Evolutionary conservation across 2,888 invertebrate genomes (phyloP).

Genomic region (Coleophora deauratella): DNA sequence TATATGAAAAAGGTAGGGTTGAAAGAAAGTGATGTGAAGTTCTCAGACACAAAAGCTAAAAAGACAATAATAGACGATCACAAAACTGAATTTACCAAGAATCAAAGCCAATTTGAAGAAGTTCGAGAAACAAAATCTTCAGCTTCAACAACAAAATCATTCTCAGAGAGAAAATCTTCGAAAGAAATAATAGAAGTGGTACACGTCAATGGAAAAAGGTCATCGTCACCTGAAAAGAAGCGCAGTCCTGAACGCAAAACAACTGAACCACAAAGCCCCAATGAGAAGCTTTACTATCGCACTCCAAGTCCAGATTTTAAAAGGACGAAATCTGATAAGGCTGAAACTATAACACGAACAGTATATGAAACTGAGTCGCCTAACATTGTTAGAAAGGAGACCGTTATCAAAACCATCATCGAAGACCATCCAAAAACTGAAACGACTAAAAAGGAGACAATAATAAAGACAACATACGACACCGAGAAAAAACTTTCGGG

Average conservation of each 20-base stretch:
- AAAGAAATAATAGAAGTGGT: conserved; percentile 43
- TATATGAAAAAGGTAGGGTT: conserved; percentile 66
- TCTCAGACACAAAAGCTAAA: conserved; percentile 34
- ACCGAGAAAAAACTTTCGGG: conserved; percentile 40
- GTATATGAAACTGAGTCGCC: conserved; percentile 24
- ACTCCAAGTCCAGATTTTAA: conserved; percentile 49
- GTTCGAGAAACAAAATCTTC: conserved; percentile 30
- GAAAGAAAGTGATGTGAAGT: conserved; percentile 39
- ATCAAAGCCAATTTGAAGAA: conserved; percentile 17
- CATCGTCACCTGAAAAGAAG: conserved; percentile 45
- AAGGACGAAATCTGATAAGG: conserved; percentile 16
- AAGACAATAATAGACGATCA: conserved; percentile 31
- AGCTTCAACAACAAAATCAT: conserved; percentile 27
- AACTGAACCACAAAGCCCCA: conserved; percentile 13
- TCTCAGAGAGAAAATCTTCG: conserved; percentile 42
- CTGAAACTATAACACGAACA: conserved; percentile 27
- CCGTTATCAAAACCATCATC: conserved; percentile 5
- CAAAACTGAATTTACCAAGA: conserved; percentile 14
- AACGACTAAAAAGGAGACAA: conserved; percentile 40
- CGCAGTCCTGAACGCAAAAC: conserved; percentile 26
- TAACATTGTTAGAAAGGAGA: conserved; percentile 14
- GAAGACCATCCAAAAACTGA: conserved; percentile 32
- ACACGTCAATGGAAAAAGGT: conserved; percentile 44
- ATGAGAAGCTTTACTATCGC: conserved; percentile 33
- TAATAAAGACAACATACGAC: conserved; percentile 44